These are phyloP conservation scores for Drosophila bocki DNA, from an alignment of 1,140 invertebrate genomes.

Conservation along the genomic window DNA sequence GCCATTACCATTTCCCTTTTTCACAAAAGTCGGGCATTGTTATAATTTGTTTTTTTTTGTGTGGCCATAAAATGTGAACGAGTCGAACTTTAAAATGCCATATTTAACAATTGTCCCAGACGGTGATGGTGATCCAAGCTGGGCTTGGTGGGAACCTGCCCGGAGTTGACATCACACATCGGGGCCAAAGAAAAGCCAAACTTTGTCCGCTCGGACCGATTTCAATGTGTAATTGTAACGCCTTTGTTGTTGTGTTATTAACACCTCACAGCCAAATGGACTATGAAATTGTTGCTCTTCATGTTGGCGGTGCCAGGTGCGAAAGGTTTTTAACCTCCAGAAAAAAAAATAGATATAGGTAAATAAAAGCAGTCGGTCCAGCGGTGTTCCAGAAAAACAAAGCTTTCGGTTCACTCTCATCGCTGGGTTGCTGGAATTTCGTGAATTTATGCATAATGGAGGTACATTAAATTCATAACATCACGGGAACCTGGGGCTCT, in stretches of 20 bases:
- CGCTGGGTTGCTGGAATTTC: constrained; percentile 58
- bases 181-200: constrained; percentile 30
- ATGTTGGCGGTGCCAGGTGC: constrained; percentile 20
- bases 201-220: constrained; percentile 64
- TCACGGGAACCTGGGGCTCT: constrained; percentile 20
- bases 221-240: constrained; percentile 83
- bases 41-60: constrained; percentile 40
- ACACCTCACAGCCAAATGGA: constrained; percentile 77
- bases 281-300: constrained; percentile 60
- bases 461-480: constrained; percentile 82
- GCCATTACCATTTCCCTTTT: constrained; percentile 68
- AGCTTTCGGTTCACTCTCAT: constrained; percentile 64
- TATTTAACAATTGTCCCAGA: constrained; percentile 74
- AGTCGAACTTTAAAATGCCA: constrained; percentile 59
- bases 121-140: constrained; percentile 16
- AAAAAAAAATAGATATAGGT: constrained; percentile 22
- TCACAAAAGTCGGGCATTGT: constrained; percentile 68
- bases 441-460: constrained; percentile 84
- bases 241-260: constrained; percentile 80
- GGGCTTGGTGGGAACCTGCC: constrained; percentile 67
- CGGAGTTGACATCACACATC: constrained; percentile 76
- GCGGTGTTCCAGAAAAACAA: constrained; percentile 64
- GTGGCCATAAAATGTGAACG: constrained; percentile 64
- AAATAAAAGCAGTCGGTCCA: constrained; percentile 14
- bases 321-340: constrained; percentile 71